These are phyloP conservation scores for Agonopterix subpropinquella DNA, from an alignment of 2,888 invertebrate species.

Conservation along the genomic window DNA sequence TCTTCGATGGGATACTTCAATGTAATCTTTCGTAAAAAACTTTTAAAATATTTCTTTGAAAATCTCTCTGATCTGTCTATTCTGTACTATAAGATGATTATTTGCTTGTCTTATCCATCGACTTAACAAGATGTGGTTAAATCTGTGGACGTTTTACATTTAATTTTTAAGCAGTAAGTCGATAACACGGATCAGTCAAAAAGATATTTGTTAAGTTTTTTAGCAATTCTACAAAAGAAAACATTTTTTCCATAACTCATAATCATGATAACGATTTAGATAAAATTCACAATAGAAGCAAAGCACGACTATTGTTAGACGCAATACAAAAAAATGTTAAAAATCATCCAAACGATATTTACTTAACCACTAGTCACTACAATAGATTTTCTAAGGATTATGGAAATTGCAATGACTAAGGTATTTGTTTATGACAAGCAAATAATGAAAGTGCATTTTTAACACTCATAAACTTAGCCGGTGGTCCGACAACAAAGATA, in stretches of 20 bases:
- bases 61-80: too few relatives aligned
- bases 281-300: conserved; percentile 1
- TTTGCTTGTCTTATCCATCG: too few relatives aligned
- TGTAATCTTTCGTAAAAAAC: too few relatives aligned
- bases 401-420: conserved; percentile 40
- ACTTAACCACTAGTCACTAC: conserved; percentile 11
- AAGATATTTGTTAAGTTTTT: too few relatives aligned
- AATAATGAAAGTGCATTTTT: conserved; percentile 45
- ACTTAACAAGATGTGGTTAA: too few relatives aligned
- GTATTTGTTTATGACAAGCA: conserved; percentile 30
- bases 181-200: too few relatives aligned
- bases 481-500: conserved; percentile 31
- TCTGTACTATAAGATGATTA: too few relatives aligned
- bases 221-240: neutral
- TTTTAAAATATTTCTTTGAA: too few relatives aligned
- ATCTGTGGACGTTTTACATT: too few relatives aligned
- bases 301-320: conserved; percentile 13
- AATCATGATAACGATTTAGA: neutral
- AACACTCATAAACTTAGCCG: conserved; percentile 26
- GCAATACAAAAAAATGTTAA: conserved; percentile 18
- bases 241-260: neutral
- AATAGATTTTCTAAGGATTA: conserved; percentile 27
- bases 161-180: too few relatives aligned
- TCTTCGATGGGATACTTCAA: too few relatives aligned
- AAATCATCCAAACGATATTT: conserved; percentile 13